These are phyloP conservation scores for Chiloscyllium punctatum DNA, from an alignment of 2,797 vertebrate genomes.

Conservation along the genomic window DNA sequence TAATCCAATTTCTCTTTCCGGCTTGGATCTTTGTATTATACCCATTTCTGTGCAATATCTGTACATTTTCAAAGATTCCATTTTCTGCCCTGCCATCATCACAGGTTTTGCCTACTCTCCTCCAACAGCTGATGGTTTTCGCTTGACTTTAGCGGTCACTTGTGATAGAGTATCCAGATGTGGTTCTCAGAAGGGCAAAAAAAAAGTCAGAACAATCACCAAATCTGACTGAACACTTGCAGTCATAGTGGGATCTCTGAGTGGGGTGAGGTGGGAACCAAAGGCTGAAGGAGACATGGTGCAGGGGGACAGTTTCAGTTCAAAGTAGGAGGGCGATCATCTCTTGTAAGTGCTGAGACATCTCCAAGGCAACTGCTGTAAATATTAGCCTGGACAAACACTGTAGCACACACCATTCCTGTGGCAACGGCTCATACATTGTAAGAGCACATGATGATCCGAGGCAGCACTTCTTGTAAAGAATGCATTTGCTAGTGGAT, in stretches of 20 bases:
- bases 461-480: neutral
- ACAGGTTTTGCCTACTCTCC: neutral
- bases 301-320: neutral
- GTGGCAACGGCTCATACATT: neutral
- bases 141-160: neutral
- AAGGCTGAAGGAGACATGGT: neutral
- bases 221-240: neutral
- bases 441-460: neutral
- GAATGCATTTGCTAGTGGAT: neutral
- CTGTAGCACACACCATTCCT: neutral
- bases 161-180: too few relatives aligned
- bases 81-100: neutral
- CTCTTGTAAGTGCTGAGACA: neutral
- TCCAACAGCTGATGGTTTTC: neutral
- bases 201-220: neutral
- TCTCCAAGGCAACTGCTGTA: neutral
- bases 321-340: neutral
- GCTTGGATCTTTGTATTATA: neutral
- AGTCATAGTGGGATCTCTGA: neutral
- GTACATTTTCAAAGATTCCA: neutral
- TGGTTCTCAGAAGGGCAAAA: neutral
- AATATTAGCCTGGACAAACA: neutral
- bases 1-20: neutral
- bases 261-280: neutral
- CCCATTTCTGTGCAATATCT: neutral